These are phyloP conservation scores for Pachypanchax playfairii DNA, from an alignment of 2,113 vertebrate species.

Conservation along the genomic window DNA sequence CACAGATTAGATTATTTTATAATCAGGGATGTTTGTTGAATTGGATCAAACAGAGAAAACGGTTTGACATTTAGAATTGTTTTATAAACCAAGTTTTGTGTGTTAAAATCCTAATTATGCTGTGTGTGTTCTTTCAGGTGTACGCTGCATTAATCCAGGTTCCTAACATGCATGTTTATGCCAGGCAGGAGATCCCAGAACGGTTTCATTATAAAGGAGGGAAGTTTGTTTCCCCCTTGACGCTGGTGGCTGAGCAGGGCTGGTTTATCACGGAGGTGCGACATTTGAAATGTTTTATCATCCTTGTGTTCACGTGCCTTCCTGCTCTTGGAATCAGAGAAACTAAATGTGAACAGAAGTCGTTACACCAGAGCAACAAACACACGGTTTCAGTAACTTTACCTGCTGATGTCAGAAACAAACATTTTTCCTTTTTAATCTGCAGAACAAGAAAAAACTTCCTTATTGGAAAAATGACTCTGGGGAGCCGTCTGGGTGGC, in stretches of 20 bases:
- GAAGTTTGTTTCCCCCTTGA: constrained; percentile 89
- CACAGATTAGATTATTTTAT: neutral
- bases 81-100: neutral
- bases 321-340: neutral
- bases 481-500: constrained; percentile 83
- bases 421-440: no score
- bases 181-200: constrained; percentile 82
- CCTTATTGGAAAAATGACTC: constrained; percentile 92
- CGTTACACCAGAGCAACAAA: neutral
- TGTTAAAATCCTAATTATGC: neutral
- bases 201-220: constrained; percentile 90
- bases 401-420: no score
- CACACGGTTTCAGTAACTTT: no score
- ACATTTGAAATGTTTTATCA: neutral
- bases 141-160: constrained; percentile 79
- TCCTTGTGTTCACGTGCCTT: neutral
- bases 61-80: no score
- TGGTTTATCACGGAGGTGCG: constrained; percentile 93
- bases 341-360: neutral
- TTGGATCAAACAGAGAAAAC: no score
- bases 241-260: constrained; percentile 88
- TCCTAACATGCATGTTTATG: constrained; percentile 85
- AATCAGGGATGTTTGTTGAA: no score
- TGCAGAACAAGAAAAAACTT: constrained; percentile 85
- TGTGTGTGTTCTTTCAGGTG: constrained; percentile 75